Conservation (phyloP, 2,797 vertebrate genomes). For the Novumbra hubbsi region DNA sequence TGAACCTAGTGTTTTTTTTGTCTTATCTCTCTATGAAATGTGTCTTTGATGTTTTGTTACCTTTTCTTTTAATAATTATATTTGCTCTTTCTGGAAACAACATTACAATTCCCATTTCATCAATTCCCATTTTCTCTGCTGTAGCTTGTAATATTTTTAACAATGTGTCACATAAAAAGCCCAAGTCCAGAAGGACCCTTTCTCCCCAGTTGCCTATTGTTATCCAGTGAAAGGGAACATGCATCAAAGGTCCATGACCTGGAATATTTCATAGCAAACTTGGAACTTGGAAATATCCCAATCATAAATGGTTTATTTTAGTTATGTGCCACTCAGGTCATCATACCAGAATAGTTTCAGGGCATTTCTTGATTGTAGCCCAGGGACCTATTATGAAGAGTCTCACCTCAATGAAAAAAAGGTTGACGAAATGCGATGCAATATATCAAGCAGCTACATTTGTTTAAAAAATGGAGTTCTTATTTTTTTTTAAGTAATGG, state of each 20-base stretch:
- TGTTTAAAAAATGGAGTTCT: slow-evolving; percentile 8
- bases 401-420: slow-evolving; percentile 61
- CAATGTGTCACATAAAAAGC: slow-evolving; percentile 62
- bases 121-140: slow-evolving; percentile 51
- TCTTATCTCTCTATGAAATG: slow-evolving; percentile 68
- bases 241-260: slow-evolving; percentile 60
- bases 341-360: slow-evolving; percentile 62
- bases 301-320: slow-evolving; percentile 71
- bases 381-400: slow-evolving; percentile 62
- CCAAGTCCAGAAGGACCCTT: slow-evolving; percentile 49
- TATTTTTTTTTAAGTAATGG: slow-evolving; percentile 27
- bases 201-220: slow-evolving; percentile 67
- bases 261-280: slow-evolving; percentile 66
- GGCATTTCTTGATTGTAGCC: slow-evolving; percentile 70
- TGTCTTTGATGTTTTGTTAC: slow-evolving; percentile 74
- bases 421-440: slow-evolving; percentile 51
- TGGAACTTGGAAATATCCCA: slow-evolving; percentile 59
- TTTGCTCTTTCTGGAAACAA: slow-evolving; percentile 65
- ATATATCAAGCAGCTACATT: neutral
- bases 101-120: slow-evolving; percentile 51
- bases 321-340: slow-evolving; percentile 59
- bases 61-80: slow-evolving; percentile 70
- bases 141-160: slow-evolving; percentile 67
- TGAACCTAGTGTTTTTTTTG: slow-evolving; percentile 69
- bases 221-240: slow-evolving; percentile 62